Percentiles rank a stretch among this genome's conserved stretches.
phyloP scores from a whole-genome alignment of 2,797 vertebrate species.

The Silurus lanzhouensis region DNA sequence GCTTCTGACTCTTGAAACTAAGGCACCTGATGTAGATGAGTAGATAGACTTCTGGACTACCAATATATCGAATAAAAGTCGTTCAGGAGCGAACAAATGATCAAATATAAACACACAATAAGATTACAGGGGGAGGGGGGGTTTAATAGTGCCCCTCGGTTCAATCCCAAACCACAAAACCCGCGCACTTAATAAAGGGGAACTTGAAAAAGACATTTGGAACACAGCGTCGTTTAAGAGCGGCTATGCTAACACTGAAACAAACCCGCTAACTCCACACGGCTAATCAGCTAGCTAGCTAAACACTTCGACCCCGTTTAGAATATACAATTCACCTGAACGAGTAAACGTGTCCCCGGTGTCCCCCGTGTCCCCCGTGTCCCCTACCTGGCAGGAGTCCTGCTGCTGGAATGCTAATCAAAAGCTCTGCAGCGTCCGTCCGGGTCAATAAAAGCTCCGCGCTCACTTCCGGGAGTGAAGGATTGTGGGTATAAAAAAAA shows the following conservation, averaged over 20 bases:
- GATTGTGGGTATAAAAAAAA: constrained; percentile 15
- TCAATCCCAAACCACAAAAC: not conserved
- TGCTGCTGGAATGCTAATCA: not conserved
- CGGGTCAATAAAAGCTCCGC: constrained; percentile 17
- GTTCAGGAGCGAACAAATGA: not conserved
- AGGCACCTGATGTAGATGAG: not conserved
- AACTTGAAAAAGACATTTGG: not conserved
- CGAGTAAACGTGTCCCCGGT: too few species aligned
- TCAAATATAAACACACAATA: not conserved
- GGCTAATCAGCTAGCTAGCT: not conserved
- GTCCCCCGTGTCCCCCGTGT: not conserved
- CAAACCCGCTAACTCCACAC: not conserved
- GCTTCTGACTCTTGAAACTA: not conserved
- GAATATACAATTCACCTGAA: not conserved
- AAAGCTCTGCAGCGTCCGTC: constrained; percentile 15
- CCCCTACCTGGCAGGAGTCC: constrained; percentile 28
- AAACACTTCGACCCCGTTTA: not conserved
- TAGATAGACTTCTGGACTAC: not conserved
- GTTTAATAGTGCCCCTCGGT: not conserved
- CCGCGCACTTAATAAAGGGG: not conserved
- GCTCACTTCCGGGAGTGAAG: constrained; percentile 1
- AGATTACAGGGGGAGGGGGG: too few species aligned
- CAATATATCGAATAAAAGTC: not conserved
- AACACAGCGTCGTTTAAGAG: not conserved
- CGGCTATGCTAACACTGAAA: constrained; percentile 2